Conservation (phyloP, 1,140 invertebrate genomes). For the Calephelis nemesis region DNA sequence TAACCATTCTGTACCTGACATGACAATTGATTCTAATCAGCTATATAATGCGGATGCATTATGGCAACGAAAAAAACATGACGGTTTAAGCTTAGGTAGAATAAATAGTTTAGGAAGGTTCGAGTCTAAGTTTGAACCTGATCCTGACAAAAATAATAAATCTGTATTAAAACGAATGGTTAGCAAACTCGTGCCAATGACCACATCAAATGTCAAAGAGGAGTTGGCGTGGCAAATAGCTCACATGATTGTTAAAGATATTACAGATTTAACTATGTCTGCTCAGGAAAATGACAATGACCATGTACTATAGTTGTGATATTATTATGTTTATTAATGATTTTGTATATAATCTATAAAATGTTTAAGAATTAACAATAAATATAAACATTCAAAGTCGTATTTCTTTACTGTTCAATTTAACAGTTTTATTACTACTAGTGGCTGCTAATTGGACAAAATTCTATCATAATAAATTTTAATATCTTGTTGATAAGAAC, state of each 20-base stretch:
- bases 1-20: slow-evolving; percentile 79
- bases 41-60: slow-evolving; percentile 90
- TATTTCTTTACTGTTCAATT: slow-evolving; percentile 4
- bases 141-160: slow-evolving; percentile 84
- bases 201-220: slow-evolving; percentile 93
- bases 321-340: slow-evolving; percentile 36
- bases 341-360: slow-evolving; percentile 52
- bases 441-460: too few species aligned
- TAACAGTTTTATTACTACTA: background rate
- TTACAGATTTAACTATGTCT: slow-evolving; percentile 90
- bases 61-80: slow-evolving; percentile 87
- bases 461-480: too few species aligned
- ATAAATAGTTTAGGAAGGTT: slow-evolving; percentile 93
- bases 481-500: too few species aligned
- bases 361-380: slow-evolving; percentile 26
- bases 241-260: slow-evolving; percentile 96
- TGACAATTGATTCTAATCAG: slow-evolving; percentile 90
- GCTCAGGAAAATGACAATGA: slow-evolving; percentile 73
- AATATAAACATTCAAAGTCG: slow-evolving; percentile 21
- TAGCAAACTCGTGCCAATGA: slow-evolving; percentile 88
- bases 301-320: slow-evolving; percentile 65
- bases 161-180: slow-evolving; percentile 84
- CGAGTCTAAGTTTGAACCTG: slow-evolving; percentile 92
- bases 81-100: slow-evolving; percentile 89
- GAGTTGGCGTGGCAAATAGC: slow-evolving; percentile 96